phyloP scores from a whole-genome alignment of 1,140 invertebrate genomes.

The Scaptomyza montana region DNA sequence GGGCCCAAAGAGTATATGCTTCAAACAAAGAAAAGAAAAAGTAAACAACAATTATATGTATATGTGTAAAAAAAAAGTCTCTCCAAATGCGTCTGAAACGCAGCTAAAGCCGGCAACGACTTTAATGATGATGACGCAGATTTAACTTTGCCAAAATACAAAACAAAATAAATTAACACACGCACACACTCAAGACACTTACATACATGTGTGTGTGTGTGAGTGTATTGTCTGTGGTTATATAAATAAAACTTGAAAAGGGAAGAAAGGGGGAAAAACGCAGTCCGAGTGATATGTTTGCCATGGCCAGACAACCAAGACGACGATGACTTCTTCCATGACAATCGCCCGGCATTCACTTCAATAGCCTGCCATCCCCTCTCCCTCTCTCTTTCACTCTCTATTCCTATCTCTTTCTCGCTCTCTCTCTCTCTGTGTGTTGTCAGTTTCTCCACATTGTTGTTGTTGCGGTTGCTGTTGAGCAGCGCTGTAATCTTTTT shows the following conservation, averaged over 20 bases:
- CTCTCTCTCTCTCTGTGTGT: constrained; percentile 14
- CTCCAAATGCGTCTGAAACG: constrained; percentile 22
- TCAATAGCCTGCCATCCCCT: constrained; percentile 7
- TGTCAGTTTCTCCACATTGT: constrained; percentile 45
- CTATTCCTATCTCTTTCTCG: constrained; percentile 21
- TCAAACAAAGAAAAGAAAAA: constrained; percentile 7
- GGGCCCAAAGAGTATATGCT: too few relatives aligned
- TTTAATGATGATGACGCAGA: constrained; percentile 73
- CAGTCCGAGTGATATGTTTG: constrained; percentile 55
- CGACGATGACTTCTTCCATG: constrained; percentile 49
- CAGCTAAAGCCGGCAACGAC: constrained; percentile 48
- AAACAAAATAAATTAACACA: constrained; percentile 32
- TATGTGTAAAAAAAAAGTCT: constrained; percentile 13
- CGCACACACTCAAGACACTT: neutral
- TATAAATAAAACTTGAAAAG: constrained; percentile 40
- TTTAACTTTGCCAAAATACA: constrained; percentile 58
- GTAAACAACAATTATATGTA: too few relatives aligned
- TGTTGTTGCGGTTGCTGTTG: neutral
- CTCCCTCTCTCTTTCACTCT: neutral
- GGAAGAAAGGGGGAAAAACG: constrained; percentile 4
- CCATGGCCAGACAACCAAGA: constrained; percentile 48
- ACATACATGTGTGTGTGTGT: constrained; percentile 3
- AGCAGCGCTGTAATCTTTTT: constrained; percentile 68
- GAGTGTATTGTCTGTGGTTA: constrained; percentile 44
- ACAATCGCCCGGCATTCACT: constrained; percentile 50